phyloP scores from a whole-genome alignment of 2,888 invertebrate species.

The Glaucopsyche alexis region DNA sequence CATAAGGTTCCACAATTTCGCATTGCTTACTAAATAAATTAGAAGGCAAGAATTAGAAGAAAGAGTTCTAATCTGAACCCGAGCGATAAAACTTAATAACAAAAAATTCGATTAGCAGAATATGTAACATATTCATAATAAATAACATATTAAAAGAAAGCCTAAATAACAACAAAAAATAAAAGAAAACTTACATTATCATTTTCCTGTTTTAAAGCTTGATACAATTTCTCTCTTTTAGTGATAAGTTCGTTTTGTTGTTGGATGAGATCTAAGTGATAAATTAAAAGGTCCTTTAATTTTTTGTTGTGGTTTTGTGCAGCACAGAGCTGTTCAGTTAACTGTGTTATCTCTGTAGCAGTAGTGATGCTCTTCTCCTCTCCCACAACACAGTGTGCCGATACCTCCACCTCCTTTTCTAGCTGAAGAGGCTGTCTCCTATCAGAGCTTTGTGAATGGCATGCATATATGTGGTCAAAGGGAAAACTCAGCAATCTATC shows the following conservation, averaged over 20 bases:
- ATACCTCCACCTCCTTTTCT: constrained; percentile 66
- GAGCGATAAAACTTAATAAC: background rate
- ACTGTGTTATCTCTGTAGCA: constrained; percentile 46
- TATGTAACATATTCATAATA: background rate
- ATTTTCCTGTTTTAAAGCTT: constrained; percentile 87
- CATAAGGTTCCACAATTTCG: too few species aligned
- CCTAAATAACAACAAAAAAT: constrained; percentile 31
- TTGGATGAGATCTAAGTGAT: constrained; percentile 93
- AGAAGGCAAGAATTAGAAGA: too few species aligned
- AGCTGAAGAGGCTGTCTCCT: constrained; percentile 55
- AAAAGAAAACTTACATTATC: constrained; percentile 82
- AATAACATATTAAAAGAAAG: constrained; percentile 29
- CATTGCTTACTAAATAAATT: too few species aligned
- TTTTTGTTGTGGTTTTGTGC: constrained; percentile 81
- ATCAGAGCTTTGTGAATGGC: constrained; percentile 71
- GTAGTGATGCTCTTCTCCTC: constrained; percentile 51
- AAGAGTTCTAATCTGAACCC: too few species aligned
- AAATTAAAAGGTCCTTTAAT: constrained; percentile 87
- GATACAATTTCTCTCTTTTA: constrained; percentile 88
- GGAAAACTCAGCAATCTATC: constrained; percentile 81
- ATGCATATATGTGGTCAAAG: constrained; percentile 87
- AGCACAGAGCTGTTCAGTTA: constrained; percentile 50
- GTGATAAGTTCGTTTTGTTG: constrained; percentile 92
- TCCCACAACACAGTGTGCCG: constrained; percentile 55
- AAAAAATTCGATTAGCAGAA: background rate